Conservation (phyloP, 2,888 invertebrate genomes). For the Apamea crenata region DNA sequence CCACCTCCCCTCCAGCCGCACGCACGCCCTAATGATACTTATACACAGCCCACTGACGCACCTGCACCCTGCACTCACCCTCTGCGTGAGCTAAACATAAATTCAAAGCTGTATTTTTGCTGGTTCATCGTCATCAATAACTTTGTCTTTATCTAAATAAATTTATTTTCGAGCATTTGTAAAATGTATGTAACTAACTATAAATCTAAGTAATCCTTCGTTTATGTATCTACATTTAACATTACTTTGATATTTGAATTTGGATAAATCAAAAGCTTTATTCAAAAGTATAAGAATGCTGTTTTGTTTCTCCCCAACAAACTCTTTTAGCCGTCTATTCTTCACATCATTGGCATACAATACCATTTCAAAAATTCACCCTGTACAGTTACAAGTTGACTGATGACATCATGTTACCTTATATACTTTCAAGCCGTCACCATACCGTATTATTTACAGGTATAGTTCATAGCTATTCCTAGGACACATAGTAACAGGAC, state of each 20-base stretch:
- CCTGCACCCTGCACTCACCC: slow-evolving; percentile 55
- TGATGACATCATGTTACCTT: slow-evolving; percentile 27
- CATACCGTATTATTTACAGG: slow-evolving; percentile 16
- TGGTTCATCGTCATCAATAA: slow-evolving; percentile 8
- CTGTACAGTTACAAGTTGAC: background rate
- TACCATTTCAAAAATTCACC: background rate
- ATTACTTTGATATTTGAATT: background rate
- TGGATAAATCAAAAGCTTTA: background rate
- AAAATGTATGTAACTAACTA: background rate
- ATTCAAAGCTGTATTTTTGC: slow-evolving; percentile 23
- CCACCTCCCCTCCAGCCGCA: slow-evolving; percentile 54
- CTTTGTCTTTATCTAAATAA: background rate
- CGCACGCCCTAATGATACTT: slow-evolving; percentile 74
- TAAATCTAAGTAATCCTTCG: background rate
- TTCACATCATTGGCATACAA: background rate
- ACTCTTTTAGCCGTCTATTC: background rate
- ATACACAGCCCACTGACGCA: slow-evolving; percentile 60
- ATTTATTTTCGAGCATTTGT: background rate
- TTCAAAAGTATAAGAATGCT: background rate
- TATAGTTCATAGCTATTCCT: slow-evolving; percentile 29
- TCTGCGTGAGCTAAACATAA: slow-evolving; percentile 2
- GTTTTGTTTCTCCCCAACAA: background rate
- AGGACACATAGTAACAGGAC: background rate
- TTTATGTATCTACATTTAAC: background rate
- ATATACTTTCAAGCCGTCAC: background rate